Conservation (phyloP, 2,888 invertebrate species). For the Cistogaster globosa region DNA sequence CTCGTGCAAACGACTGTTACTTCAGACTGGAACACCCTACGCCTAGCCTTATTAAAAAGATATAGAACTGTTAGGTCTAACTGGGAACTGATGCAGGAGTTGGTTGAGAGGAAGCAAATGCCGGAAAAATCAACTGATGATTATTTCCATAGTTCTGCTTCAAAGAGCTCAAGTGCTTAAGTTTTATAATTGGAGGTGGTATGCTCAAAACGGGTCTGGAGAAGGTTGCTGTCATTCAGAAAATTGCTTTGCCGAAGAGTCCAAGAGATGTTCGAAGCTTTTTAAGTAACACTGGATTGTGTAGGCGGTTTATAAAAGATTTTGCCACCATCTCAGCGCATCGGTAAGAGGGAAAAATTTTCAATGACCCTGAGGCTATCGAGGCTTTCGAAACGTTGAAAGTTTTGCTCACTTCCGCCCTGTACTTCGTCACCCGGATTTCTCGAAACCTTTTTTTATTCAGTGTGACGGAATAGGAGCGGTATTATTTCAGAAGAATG, state of each 20-base stretch:
- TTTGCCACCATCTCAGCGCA: slow-evolving; percentile 20
- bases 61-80: too few relatives aligned
- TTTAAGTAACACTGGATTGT: not conserved
- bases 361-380: not conserved
- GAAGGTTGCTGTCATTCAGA: not conserved
- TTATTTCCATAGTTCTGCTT: slow-evolving; percentile 48
- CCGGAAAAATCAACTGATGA: too few relatives aligned
- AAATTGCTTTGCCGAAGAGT: not conserved
- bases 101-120: too few relatives aligned
- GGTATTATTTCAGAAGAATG: not conserved
- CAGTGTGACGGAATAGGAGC: slow-evolving; percentile 3
- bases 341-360: slow-evolving; percentile 23
- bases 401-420: not conserved
- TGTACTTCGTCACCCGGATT: too few relatives aligned
- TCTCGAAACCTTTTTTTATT: not conserved
- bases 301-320: not conserved
- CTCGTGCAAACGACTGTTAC: too few relatives aligned
- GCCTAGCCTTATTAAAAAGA: too few relatives aligned
- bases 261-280: not conserved
- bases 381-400: not conserved
- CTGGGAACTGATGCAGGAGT: too few relatives aligned
- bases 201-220: not conserved
- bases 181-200: slow-evolving; percentile 52
- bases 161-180: slow-evolving; percentile 58
- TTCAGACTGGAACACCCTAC: too few relatives aligned